These are phyloP conservation scores for Calephelis nemesis DNA, from an alignment of 1,140 invertebrate species.

Conservation along the genomic window DNA sequence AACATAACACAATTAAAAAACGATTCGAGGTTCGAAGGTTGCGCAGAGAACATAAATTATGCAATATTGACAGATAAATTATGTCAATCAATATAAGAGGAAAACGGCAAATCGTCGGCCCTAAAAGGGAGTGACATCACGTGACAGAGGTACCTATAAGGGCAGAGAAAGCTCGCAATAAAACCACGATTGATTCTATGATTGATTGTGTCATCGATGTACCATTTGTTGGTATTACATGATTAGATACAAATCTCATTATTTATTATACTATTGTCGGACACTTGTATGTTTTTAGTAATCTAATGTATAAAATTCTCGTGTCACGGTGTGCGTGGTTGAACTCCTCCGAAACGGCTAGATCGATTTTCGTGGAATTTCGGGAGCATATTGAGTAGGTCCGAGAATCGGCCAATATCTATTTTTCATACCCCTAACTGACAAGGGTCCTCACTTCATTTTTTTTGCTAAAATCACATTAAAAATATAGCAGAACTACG, in stretches of 20 bases:
- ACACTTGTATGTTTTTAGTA: too few relatives aligned
- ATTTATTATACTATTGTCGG: background rate
- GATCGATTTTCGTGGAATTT: too few relatives aligned
- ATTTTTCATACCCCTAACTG: too few relatives aligned
- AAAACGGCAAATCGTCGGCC: constrained; percentile 43
- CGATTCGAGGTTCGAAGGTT: constrained; percentile 1
- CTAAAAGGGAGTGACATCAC: constrained; percentile 55
- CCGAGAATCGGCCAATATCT: too few relatives aligned
- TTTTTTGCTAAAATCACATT: too few relatives aligned
- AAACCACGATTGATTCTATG: constrained; percentile 55
- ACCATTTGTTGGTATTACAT: constrained; percentile 16
- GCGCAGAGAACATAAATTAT: constrained; percentile 12
- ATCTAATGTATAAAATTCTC: too few relatives aligned
- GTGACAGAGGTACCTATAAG: constrained; percentile 37
- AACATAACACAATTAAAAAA: too few relatives aligned
- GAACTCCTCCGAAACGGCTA: too few relatives aligned
- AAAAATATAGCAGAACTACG: too few relatives aligned
- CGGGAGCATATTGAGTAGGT: too few relatives aligned
- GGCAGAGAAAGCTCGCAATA: constrained; percentile 55
- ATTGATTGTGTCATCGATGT: constrained; percentile 39
- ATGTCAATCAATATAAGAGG: constrained; percentile 22
- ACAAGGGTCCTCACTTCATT: too few relatives aligned
- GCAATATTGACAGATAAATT: constrained; percentile 15
- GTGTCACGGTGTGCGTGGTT: too few relatives aligned
- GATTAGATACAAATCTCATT: constrained; percentile 13